Percentiles rank a stretch among this genome's conserved stretches.
Evolutionary conservation across 2,113 vertebrate species (phyloP).

Genomic region (Muntiacus muntjak): DNA sequence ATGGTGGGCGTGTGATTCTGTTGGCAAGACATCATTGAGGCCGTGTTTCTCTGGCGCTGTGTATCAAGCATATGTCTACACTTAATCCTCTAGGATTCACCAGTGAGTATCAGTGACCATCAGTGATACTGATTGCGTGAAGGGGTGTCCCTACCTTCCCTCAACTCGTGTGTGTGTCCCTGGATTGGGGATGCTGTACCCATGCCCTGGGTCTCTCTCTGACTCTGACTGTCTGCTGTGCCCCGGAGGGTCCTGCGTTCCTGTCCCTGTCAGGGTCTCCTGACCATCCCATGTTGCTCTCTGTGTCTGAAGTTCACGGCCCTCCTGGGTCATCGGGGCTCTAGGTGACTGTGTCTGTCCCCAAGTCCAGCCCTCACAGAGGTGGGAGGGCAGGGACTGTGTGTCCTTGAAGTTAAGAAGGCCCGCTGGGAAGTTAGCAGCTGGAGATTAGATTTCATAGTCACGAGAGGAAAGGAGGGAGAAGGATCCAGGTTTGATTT

Average conservation of each 20-base stretch:
- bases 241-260: neutral
- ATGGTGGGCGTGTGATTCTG: neutral
- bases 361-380: neutral
- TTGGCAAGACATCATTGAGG: too few relatives aligned
- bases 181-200: neutral
- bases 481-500: neutral
- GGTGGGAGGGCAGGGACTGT: neutral
- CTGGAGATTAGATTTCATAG: slow-evolving; percentile 55
- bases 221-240: neutral
- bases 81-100: neutral
- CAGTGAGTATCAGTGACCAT: neutral
- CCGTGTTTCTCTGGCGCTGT: neutral
- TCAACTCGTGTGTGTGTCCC: neutral
- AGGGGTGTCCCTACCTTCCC: neutral
- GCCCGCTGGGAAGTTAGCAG: slow-evolving; percentile 27
- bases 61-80: neutral
- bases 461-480: neutral
- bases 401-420: neutral
- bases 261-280: neutral
- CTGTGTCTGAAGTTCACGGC: neutral
- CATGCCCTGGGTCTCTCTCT: neutral
- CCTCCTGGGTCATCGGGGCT: neutral
- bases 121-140: neutral
- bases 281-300: rapidly evolving
- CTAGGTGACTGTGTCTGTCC: neutral